Conservation (phyloP, 2,888 invertebrate species). For the Steinernema hermaphroditum region DNA sequence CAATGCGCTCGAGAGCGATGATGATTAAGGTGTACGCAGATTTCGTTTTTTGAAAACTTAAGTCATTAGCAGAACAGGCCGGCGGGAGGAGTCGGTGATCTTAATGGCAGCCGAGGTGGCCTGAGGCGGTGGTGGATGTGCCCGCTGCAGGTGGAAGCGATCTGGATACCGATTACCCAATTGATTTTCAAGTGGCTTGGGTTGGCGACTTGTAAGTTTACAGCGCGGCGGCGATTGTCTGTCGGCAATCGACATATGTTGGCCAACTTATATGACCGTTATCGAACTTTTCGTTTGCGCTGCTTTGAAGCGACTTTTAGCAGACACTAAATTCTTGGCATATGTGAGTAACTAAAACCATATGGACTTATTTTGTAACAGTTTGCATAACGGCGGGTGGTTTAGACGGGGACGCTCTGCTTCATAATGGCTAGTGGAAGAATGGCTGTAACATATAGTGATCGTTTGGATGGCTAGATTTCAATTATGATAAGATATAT, state of each 20-base stretch:
- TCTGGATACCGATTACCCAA: conserved; percentile 11
- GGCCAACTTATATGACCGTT: neutral
- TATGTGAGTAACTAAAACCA: conserved; percentile 14
- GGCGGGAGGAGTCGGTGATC: neutral
- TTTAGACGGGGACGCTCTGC: neutral
- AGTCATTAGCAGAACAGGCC: conserved; percentile 15
- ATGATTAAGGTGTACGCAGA: conserved; percentile 23
- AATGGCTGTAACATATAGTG: conserved; percentile 1
- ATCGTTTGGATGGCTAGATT: neutral
- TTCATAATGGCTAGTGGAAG: conserved; percentile 1
- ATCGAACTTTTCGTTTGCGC: too few species aligned
- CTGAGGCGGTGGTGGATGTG: conserved; percentile 22
- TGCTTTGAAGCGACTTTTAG: neutral
- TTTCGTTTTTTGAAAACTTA: conserved; percentile 2
- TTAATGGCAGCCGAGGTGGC: conserved; percentile 11
- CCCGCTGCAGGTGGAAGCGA: neutral
- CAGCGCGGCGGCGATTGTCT: neutral
- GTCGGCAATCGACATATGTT: neutral
- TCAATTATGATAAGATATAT: neutral
- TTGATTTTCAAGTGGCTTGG: conserved; percentile 10
- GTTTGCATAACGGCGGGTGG: neutral
- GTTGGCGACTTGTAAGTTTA: conserved; percentile 8
- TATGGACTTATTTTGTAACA: neutral
- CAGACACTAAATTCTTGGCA: conserved; percentile 9
- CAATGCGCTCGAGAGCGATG: neutral